phyloP scores from a whole-genome alignment of 1,140 invertebrate genomes.

The Charaxes varanes region DNA sequence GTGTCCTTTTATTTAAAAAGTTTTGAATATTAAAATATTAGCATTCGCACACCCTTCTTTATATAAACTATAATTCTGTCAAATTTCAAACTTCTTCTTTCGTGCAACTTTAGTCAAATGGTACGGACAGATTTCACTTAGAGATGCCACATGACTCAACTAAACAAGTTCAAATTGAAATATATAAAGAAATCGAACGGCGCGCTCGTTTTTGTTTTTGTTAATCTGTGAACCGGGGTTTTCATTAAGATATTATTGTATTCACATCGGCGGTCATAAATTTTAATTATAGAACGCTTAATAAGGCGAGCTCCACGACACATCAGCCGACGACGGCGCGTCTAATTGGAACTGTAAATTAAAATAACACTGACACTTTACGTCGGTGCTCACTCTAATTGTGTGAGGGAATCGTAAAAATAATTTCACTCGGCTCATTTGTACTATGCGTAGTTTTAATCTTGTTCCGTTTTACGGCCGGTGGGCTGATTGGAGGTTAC shows the following conservation, averaged over 20 bases:
- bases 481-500: constrained; percentile 48
- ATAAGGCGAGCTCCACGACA: constrained; percentile 65
- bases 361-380: constrained; percentile 70
- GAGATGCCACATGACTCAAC: constrained; percentile 5
- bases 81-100: no score
- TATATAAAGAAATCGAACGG: constrained; percentile 7
- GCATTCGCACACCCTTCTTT: no score
- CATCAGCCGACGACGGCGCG: constrained; percentile 64
- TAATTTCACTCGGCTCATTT: constrained; percentile 70
- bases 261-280: constrained; percentile 47
- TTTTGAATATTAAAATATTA: no score
- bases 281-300: constrained; percentile 71
- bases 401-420: constrained; percentile 70
- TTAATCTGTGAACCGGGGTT: constrained; percentile 30
- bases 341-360: constrained; percentile 72
- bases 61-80: no score
- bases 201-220: background rate
- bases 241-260: constrained; percentile 41
- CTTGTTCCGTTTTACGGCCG: constrained; percentile 56
- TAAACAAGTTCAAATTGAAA: constrained; percentile 17
- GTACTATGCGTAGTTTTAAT: constrained; percentile 58
- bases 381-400: constrained; percentile 62
- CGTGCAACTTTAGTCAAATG: no score
- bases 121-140: no score
- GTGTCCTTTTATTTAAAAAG: no score